Evolutionary conservation across 2,113 vertebrate species (phyloP).

Genomic region (Oreochromis tanganicae): DNA sequence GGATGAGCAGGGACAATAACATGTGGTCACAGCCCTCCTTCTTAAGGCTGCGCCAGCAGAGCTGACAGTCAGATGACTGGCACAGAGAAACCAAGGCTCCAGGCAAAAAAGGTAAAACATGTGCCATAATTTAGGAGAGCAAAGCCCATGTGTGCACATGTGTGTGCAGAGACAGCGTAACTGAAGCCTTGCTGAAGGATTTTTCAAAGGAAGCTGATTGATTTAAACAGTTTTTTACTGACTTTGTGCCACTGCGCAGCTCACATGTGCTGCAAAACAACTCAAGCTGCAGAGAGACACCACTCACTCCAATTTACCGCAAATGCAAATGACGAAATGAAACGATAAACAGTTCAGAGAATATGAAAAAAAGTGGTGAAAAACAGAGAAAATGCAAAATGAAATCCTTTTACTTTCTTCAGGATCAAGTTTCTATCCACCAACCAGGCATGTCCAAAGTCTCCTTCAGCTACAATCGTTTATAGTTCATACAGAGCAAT

Average conservation of each 20-base stretch:
- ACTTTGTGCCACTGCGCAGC: background rate
- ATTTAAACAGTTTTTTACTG: background rate
- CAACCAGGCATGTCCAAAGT: background rate
- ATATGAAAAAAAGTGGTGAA: background rate
- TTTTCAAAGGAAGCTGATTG: background rate
- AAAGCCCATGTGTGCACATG: background rate
- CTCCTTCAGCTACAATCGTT: background rate
- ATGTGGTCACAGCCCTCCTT: background rate
- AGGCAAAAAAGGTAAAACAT: background rate
- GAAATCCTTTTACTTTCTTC: background rate
- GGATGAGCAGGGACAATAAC: slow-evolving; percentile 10
- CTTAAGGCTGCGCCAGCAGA: background rate
- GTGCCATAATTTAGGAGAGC: background rate
- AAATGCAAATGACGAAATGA: background rate
- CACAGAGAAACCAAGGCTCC: background rate
- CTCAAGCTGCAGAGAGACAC: background rate
- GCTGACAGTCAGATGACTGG: background rate
- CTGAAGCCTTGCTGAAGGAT: background rate
- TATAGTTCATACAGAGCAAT: background rate
- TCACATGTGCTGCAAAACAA: background rate
- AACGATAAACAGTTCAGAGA: background rate
- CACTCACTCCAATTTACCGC: background rate
- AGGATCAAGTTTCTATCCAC: background rate
- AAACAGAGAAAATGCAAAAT: background rate
- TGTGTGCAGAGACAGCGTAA: background rate